phyloP scores from a whole-genome alignment of 2,113 vertebrate genomes.

The Ciconia stormi region DNA sequence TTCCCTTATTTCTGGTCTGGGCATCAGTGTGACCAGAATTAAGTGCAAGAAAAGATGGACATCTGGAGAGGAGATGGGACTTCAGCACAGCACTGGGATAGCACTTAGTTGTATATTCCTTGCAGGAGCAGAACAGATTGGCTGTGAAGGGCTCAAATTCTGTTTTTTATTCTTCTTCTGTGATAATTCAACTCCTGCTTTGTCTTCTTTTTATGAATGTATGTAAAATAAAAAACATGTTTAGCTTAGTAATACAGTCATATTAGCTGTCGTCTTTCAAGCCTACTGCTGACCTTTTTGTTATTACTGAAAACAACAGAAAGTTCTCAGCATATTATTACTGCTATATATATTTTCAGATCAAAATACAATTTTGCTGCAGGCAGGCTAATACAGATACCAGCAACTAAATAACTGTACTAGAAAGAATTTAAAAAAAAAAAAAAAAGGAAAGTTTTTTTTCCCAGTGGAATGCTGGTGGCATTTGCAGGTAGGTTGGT shows the following conservation, averaged over 20 bases:
- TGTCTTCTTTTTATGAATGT: neutral
- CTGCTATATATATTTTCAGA: neutral
- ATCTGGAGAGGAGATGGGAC: slow-evolving; percentile 52
- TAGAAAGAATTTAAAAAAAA: neutral
- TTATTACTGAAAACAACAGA: slow-evolving; percentile 24
- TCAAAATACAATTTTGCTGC: neutral
- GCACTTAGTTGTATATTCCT: neutral
- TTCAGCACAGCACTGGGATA: neutral
- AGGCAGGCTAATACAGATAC: neutral
- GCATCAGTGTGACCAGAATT: slow-evolving; percentile 33
- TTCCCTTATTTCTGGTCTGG: slow-evolving; percentile 3
- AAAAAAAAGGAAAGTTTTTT: neutral
- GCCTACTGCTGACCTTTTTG: neutral
- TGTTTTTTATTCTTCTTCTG: neutral
- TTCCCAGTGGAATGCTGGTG: neutral
- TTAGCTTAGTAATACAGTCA: neutral
- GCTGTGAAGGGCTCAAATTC: neutral
- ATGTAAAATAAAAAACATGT: neutral
- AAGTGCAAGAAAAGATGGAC: slow-evolving; percentile 44
- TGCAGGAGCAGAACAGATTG: neutral
- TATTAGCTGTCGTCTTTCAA: neutral
- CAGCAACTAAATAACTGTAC: neutral
- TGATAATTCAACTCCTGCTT: neutral
- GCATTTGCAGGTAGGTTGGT: neutral
- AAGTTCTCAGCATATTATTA: neutral